Conservation (phyloP, 1,140 invertebrate genomes). For the Zaprionus tsacasi region DNA sequence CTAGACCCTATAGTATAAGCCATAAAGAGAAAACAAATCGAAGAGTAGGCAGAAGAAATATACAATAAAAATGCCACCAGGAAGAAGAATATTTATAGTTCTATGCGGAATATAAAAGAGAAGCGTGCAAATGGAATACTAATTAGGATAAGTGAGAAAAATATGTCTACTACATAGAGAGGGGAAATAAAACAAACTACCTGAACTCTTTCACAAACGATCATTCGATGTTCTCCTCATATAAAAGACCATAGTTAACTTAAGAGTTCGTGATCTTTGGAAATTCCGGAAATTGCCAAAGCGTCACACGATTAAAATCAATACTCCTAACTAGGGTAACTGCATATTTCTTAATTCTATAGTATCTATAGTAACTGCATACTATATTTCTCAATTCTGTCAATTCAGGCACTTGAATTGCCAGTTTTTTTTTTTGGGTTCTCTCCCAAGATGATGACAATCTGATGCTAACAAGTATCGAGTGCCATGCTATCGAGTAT, state of each 20-base stretch:
- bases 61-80: background rate
- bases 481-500: background rate
- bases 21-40: too few relatives aligned
- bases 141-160: background rate
- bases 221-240: too few relatives aligned
- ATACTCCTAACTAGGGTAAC: background rate
- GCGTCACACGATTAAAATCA: background rate
- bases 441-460: constrained; percentile 5
- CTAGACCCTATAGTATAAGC: too few relatives aligned
- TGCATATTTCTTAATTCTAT: background rate
- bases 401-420: constrained; percentile 29
- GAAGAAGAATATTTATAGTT: background rate
- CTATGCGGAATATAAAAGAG: background rate
- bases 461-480: background rate
- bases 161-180: too few relatives aligned
- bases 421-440: constrained; percentile 5
- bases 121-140: background rate
- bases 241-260: background rate
- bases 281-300: background rate
- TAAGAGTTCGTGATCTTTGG: background rate
- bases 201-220: too few relatives aligned
- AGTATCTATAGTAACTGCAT: background rate
- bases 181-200: background rate
- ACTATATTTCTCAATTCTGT: too few relatives aligned
- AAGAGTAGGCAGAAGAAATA: too few relatives aligned